These are phyloP conservation scores for Notodonta dromedarius DNA, from an alignment of 2,888 invertebrate genomes.

Conservation along the genomic window DNA sequence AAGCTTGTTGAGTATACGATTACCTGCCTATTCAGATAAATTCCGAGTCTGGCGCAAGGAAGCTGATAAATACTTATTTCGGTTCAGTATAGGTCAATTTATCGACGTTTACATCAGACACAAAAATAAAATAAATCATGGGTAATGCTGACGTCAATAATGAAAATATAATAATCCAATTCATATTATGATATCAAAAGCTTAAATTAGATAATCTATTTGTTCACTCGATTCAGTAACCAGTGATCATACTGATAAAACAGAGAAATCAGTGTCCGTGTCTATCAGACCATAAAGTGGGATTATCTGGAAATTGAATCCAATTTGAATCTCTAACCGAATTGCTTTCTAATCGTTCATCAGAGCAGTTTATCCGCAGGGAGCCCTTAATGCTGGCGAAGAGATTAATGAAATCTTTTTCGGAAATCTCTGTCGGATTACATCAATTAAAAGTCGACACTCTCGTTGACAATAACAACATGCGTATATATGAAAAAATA, in stretches of 20 bases:
- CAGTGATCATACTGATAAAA: constrained; percentile 5
- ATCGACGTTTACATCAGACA: not conserved
- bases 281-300: constrained; percentile 30
- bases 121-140: too few species aligned
- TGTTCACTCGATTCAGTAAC: not conserved
- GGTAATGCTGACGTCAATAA: too few species aligned
- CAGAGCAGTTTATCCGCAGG: constrained; percentile 35
- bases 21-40: not conserved
- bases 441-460: constrained; percentile 36
- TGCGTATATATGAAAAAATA: too few species aligned
- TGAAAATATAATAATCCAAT: too few species aligned
- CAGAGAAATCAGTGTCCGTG: constrained; percentile 11
- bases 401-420: constrained; percentile 43
- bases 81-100: too few species aligned
- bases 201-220: too few species aligned
- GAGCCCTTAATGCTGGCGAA: constrained; percentile 29
- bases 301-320: constrained; percentile 46
- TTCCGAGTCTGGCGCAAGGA: too few species aligned
- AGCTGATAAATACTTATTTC: too few species aligned
- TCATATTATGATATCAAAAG: too few species aligned
- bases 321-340: constrained; percentile 46
- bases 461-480: constrained; percentile 4
- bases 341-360: constrained; percentile 51
- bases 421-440: constrained; percentile 27
- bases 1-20: not conserved